Percentiles rank a stretch among this genome's conserved stretches.
phyloP scores from a whole-genome alignment of 2,888 invertebrate genomes.

The Phlogophora meticulosa region DNA sequence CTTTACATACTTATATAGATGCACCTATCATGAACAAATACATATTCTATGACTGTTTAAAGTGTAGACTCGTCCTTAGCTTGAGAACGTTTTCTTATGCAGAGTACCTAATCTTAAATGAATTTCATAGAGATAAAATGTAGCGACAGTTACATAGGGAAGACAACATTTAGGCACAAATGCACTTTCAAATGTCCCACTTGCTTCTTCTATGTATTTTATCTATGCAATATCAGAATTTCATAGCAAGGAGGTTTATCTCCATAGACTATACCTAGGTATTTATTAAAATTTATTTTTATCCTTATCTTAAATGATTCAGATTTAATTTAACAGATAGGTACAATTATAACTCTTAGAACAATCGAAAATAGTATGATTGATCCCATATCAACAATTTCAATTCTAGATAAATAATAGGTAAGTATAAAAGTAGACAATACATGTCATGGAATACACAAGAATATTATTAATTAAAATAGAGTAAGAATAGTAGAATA shows the following conservation, averaged over 20 bases:
- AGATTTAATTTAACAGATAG: conserved; percentile 42
- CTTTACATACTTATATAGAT: conserved; percentile 20
- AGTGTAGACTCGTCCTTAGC: conserved; percentile 19
- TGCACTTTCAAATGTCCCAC: conserved; percentile 36
- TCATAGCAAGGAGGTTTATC: conserved; percentile 24
- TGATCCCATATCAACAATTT: conserved; percentile 72
- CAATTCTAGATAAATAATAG: conserved; percentile 53
- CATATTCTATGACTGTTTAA: conserved; percentile 21
- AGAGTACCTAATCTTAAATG: conserved; percentile 16
- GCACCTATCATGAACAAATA: conserved; percentile 34
- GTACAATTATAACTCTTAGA: conserved; percentile 44
- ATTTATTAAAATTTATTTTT: conserved; percentile 15
- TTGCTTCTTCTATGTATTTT: conserved; percentile 13
- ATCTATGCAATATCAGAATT: conserved; percentile 17
- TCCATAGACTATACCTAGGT: conserved; percentile 15
- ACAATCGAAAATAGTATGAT: conserved; percentile 61
- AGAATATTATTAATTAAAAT: conserved; percentile 39
- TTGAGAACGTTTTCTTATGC: conserved; percentile 7
- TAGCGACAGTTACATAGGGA: conserved; percentile 29
- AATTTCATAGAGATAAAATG: conserved; percentile 24
- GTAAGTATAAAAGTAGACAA: conserved; percentile 32
- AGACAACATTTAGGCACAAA: conserved; percentile 47
- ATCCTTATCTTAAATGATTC: conserved; percentile 25
- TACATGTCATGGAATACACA: conserved; percentile 57
- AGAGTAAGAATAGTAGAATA: conserved; percentile 31